These are phyloP conservation scores for Caloenas nicobarica DNA, from an alignment of 2,113 vertebrate species.

Conservation along the genomic window DNA sequence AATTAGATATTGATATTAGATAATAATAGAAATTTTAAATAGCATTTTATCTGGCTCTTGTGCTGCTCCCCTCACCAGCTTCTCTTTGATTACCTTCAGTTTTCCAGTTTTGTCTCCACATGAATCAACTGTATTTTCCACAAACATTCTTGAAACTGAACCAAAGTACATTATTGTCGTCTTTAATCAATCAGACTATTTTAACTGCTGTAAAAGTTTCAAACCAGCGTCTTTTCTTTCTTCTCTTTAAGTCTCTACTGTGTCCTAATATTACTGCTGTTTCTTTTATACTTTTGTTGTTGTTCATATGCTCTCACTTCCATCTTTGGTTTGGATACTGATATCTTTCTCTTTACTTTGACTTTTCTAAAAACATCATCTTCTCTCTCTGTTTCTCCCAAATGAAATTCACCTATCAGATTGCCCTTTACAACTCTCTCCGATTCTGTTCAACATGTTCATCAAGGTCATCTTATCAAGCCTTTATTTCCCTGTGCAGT, in stretches of 20 bases:
- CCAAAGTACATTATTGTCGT: background rate
- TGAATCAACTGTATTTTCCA: background rate
- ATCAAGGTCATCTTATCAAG: background rate
- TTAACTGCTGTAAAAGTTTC: background rate
- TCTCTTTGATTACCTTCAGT: background rate
- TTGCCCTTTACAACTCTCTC: background rate
- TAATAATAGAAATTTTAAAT: background rate
- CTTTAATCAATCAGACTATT: background rate
- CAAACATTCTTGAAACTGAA: background rate
- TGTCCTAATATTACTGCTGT: background rate
- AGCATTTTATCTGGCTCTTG: background rate
- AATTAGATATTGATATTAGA: background rate
- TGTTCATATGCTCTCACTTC: background rate
- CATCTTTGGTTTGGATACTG: background rate
- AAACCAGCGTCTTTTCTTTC: background rate
- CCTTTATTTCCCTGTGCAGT: background rate
- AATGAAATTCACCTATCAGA: background rate
- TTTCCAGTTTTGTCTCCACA: background rate
- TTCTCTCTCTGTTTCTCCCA: background rate
- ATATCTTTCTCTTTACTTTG: background rate
- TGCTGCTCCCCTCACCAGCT: background rate
- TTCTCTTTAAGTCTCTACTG: background rate
- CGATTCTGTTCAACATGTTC: background rate
- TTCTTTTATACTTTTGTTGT: background rate
- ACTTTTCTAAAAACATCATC: background rate